Conservation (phyloP, 2,888 invertebrate species). For the Leucoma salicis region DNA sequence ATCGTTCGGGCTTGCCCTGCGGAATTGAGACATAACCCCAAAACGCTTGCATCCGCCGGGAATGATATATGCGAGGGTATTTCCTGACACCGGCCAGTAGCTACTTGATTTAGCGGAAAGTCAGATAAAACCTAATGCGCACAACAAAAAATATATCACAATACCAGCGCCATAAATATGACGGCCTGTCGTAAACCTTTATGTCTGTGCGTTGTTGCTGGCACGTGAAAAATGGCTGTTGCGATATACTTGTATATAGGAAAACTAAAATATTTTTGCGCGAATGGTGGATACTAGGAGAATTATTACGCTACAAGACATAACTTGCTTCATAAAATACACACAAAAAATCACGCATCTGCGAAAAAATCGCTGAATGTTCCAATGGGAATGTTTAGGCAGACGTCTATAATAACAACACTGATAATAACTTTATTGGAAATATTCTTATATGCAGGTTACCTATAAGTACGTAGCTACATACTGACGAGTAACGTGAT, state of each 20-base stretch:
- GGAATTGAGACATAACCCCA: conserved; percentile 70
- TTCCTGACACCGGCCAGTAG: conserved; percentile 82
- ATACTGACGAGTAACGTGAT: too few relatives aligned
- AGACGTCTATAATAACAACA: conserved; percentile 4
- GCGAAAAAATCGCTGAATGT: conserved; percentile 15
- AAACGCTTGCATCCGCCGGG: conserved; percentile 69
- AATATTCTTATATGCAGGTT: too few relatives aligned
- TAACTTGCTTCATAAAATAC: conserved; percentile 47
- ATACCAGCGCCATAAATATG: conserved; percentile 80
- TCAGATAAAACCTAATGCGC: conserved; percentile 82
- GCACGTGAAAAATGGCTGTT: conserved; percentile 76
- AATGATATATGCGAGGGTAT: conserved; percentile 78
- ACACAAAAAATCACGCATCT: conserved; percentile 17
- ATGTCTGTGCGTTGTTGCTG: conserved; percentile 75
- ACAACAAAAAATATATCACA: conserved; percentile 82
- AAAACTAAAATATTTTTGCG: conserved; percentile 49
- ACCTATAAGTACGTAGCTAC: too few relatives aligned
- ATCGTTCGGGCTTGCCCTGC: conserved; percentile 51
- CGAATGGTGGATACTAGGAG: conserved; percentile 38
- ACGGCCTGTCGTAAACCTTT: conserved; percentile 81
- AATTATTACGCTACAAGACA: conserved; percentile 43
- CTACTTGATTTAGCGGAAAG: conserved; percentile 83
- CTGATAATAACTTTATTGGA: conserved; percentile 12
- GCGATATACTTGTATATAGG: conserved; percentile 52
- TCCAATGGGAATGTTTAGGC: conserved; percentile 8